Evolutionary conservation across 2,888 invertebrate species (phyloP), one percentile per base, ranked within the genome.

Genomic region (Tineola bisselliella): DNA sequence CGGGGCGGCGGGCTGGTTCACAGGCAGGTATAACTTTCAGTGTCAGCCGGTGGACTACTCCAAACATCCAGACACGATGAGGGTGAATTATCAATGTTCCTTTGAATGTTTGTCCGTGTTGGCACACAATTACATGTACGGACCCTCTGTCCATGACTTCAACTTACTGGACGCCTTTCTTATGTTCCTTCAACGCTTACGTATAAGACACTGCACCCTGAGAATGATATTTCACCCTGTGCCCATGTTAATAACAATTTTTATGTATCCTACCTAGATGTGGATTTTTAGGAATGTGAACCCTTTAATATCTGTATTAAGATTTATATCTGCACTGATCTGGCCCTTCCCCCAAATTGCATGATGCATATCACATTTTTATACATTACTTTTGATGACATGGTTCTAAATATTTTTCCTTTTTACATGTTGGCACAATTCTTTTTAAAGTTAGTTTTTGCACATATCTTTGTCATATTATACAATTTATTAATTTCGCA

Each of bases 21-120:
- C 94, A 81, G 95, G 95, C 81, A 94, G 94, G 83, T 98, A 98
- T 92, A 96, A 93, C 89, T 92, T 94, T 88, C 93, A 93, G 83
- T 98, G 97, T 91, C 96, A 98, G 89, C 97, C 97, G 75, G 97
- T 97, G 84, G 96, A 97, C 91, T 95, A 96, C 91, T 94, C 95
- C 82, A 93, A 93, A 88, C 91, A 92, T 89, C 94, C 95, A 80
- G 92, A 92, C 89, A 94, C 96, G 75, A 88, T 96, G 87, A 91
- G 95, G 92, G 97, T 97, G 92, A 91, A 92, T 91, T 79, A 77
- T 71, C 61, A 56, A 59, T 44, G 33, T 30, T 58, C 33, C 13
- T 56, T 18, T 56, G 25, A 56, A 58, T 62, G 17, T 62, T 58
- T 31, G 58, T 33, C 33, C 33, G 25, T 56, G 15, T 18, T 48